Conservation (phyloP, 2,113 vertebrate genomes). For the Corydoras sp. region DNA sequence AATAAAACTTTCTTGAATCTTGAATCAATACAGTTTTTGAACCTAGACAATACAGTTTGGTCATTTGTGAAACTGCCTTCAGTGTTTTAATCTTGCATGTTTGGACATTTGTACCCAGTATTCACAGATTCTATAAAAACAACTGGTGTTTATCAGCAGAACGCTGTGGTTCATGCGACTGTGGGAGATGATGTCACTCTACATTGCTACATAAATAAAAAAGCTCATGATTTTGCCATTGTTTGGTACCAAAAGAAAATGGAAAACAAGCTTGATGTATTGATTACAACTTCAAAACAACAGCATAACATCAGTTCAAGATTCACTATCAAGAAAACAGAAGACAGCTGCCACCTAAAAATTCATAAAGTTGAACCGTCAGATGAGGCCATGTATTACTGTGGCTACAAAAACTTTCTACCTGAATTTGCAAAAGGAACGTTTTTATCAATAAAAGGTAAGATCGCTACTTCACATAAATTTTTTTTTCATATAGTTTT, state of each 20-base stretch:
- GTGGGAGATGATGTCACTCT: slow-evolving; percentile 21
- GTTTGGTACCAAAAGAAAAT: slow-evolving; percentile 20
- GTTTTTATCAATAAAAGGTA: slow-evolving; percentile 24
- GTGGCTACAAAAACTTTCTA: slow-evolving; percentile 2
- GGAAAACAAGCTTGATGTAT: slow-evolving; percentile 1
- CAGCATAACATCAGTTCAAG: background rate
- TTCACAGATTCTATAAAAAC: background rate
- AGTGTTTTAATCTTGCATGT: background rate
- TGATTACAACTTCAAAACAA: background rate
- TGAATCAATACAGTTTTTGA: too few species aligned
- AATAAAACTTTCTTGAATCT: too few species aligned
- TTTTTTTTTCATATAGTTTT: background rate
- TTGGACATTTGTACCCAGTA: background rate
- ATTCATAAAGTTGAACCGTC: slow-evolving; percentile 7
- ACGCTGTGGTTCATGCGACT: background rate
- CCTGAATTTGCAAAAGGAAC: slow-evolving; percentile 24
- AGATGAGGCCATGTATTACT: slow-evolving; percentile 24
- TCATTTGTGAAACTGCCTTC: too few species aligned
- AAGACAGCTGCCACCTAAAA: background rate
- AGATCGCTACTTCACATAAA: background rate
- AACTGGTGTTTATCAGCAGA: background rate
- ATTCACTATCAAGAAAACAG: background rate
- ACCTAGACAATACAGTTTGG: too few species aligned
- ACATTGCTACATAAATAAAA: background rate
- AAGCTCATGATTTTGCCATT: background rate